Evolutionary conservation across 2,113 vertebrate genomes (phyloP).

Genomic region (Fulmarus glacialis): DNA sequence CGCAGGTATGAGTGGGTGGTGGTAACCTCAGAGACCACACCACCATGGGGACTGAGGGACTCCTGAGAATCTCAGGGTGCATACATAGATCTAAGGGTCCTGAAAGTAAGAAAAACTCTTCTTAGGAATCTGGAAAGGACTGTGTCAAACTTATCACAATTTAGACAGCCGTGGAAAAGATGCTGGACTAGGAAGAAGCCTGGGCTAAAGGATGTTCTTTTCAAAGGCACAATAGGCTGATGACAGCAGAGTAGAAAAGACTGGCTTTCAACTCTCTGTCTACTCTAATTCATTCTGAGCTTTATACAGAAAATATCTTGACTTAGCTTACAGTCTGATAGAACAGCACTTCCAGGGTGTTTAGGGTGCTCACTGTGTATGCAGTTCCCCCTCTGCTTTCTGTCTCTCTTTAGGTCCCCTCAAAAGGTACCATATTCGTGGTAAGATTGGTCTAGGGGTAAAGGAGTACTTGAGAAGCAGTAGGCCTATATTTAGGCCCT

Average conservation of each 20-base stretch:
- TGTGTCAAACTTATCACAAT: background rate
- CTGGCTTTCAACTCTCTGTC: background rate
- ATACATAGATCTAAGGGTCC: background rate
- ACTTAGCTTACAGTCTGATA: background rate
- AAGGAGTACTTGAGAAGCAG: background rate
- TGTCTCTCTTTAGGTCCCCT: fast-evolving
- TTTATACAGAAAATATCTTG: background rate
- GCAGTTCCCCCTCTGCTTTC: background rate
- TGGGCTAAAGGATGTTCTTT: background rate
- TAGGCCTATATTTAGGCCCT: background rate
- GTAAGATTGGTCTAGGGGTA: background rate
- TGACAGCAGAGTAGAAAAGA: background rate
- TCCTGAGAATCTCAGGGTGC: background rate
- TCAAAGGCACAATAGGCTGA: background rate
- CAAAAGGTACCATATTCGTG: background rate
- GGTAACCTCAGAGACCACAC: background rate
- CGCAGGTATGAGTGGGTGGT: background rate
- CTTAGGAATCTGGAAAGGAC: background rate
- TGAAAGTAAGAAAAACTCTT: background rate
- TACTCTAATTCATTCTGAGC: background rate
- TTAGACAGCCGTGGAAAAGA: background rate
- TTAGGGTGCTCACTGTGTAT: background rate
- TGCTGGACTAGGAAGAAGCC: background rate
- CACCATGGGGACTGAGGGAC: background rate
- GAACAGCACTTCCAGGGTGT: background rate